Conservation (phyloP, 1,140 invertebrate species). For the Nylanderia fulva region DNA sequence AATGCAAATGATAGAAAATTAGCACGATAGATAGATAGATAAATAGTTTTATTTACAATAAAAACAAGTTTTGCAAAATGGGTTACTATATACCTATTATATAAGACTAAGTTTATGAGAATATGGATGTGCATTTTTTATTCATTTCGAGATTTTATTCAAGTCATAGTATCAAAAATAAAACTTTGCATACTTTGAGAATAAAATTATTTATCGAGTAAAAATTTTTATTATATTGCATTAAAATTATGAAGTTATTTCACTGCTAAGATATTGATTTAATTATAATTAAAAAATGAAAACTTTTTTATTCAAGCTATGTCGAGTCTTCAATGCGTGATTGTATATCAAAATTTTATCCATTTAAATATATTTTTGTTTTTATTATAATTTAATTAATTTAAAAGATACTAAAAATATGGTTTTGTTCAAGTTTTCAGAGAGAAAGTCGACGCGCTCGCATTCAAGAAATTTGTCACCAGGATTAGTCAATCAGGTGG, state of each 20-base stretch:
- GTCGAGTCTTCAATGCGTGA: neutral
- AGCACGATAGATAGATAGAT: neutral
- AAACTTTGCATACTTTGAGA: neutral
- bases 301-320: neutral
- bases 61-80: slow-evolving; percentile 3
- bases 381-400: neutral
- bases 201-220: neutral
- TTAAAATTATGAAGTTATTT: neutral
- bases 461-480: neutral
- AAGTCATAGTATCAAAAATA: neutral
- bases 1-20: slow-evolving; percentile 26
- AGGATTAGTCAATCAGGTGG: neutral
- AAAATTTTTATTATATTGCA: neutral
- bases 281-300: neutral
- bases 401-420: too few relatives aligned
- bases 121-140: too few relatives aligned
- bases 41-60: neutral
- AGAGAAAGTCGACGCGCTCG: neutral
- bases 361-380: neutral
- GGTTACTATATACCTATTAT: too few relatives aligned
- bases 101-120: too few relatives aligned
- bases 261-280: neutral
- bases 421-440: neutral
- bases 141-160: too few relatives aligned
- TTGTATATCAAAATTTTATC: neutral